phyloP scores from a whole-genome alignment of 2,888 invertebrate species.

The Mellilla xanthometata region DNA sequence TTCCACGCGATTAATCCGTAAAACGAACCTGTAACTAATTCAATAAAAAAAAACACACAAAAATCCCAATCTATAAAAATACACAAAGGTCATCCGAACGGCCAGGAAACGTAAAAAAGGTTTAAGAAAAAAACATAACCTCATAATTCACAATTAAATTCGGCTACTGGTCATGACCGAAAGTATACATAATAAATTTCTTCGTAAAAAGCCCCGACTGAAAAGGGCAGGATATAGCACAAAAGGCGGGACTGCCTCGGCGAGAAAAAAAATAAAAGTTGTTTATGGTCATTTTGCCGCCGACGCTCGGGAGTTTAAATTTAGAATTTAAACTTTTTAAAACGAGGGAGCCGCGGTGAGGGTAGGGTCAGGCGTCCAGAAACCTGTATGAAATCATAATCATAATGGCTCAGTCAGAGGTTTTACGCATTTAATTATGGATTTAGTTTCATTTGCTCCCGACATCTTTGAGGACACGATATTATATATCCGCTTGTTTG shows the following conservation, averaged over 20 bases:
- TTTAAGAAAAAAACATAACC: constrained; percentile 48
- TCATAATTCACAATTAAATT: constrained; percentile 81
- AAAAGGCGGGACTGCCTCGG: constrained; percentile 64
- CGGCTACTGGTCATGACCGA: constrained; percentile 80
- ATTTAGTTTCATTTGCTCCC: too few species aligned
- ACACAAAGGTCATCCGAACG: constrained; percentile 68
- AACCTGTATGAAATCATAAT: constrained; percentile 25
- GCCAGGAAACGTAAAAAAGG: constrained; percentile 64
- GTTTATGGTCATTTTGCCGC: constrained; percentile 78
- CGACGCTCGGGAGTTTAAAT: constrained; percentile 73
- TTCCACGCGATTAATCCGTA: constrained; percentile 60
- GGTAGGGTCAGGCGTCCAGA: constrained; percentile 26
- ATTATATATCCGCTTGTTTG: too few species aligned
- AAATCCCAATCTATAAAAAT: constrained; percentile 59
- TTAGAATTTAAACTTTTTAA: constrained; percentile 63
- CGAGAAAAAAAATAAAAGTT: constrained; percentile 61
- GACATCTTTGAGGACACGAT: too few species aligned
- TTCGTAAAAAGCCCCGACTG: constrained; percentile 77
- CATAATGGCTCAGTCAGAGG: too few species aligned
- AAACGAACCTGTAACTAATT: constrained; percentile 60
- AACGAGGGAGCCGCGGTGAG: constrained; percentile 35
- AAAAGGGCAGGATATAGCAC: constrained; percentile 78
- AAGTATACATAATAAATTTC: constrained; percentile 80
- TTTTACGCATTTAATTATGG: constrained; percentile 8
- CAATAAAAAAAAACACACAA: constrained; percentile 25